phyloP scores from a whole-genome alignment of 2,797 vertebrate species.

The Triplophysa bombifrons region DNA sequence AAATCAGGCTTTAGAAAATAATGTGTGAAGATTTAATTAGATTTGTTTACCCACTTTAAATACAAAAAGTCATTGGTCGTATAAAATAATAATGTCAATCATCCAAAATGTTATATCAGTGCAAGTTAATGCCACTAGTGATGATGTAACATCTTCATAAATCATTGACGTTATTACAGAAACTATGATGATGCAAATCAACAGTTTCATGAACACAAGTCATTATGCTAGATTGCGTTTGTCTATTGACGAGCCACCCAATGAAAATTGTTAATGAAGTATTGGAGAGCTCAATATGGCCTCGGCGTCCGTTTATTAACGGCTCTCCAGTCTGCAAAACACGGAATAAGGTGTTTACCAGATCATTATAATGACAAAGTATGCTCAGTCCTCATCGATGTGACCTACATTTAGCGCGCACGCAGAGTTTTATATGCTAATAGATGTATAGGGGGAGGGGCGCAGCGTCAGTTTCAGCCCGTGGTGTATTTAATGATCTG shows the following conservation, averaged over 20 bases:
- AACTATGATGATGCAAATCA: background rate
- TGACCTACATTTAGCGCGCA: slow-evolving; percentile 80
- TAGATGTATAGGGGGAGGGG: slow-evolving; percentile 69
- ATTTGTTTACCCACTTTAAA: background rate
- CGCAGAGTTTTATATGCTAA: slow-evolving; percentile 82
- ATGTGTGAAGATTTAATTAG: background rate
- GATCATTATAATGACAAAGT: slow-evolving; percentile 71
- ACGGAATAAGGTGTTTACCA: slow-evolving; percentile 68
- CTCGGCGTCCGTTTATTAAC: slow-evolving; percentile 75
- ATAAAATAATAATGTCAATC: background rate
- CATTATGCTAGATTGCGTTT: background rate
- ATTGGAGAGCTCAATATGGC: slow-evolving; percentile 64
- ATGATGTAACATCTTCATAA: background rate
- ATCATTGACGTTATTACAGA: background rate
- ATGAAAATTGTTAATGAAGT: background rate
- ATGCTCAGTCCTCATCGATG: slow-evolving; percentile 68
- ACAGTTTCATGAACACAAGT: background rate
- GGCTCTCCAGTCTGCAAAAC: slow-evolving; percentile 67
- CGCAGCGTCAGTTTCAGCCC: slow-evolving; percentile 53
- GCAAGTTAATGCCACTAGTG: background rate
- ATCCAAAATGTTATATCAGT: background rate
- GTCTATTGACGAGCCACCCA: background rate
- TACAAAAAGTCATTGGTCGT: background rate
- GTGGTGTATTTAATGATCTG: slow-evolving; percentile 68
- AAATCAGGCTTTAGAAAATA: background rate